Percentiles rank a stretch among this genome's conserved stretches.
Conservation (phyloP, 2,888 invertebrate species). For the Oasisia sp. region DNA sequence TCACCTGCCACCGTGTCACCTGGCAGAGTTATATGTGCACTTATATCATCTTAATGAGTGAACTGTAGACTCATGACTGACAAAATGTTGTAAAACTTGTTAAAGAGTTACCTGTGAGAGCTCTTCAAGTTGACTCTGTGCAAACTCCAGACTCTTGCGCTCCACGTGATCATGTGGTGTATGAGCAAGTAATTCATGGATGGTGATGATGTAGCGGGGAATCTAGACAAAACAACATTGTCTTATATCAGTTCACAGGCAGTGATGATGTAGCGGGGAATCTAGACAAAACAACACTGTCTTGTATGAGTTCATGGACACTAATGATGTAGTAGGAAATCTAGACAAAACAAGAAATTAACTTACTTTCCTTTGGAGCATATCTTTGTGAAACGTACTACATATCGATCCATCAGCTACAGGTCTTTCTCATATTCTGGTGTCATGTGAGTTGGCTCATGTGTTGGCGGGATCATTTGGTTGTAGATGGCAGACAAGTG, state of each 20-base stretch:
- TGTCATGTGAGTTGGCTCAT: no score
- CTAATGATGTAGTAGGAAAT: no score
- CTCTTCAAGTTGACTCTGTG: constrained; percentile 84
- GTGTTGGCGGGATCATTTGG: no score
- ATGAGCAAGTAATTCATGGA: constrained; percentile 89
- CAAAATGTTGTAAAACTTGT: constrained; percentile 26
- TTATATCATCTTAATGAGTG: neutral
- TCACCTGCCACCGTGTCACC: neutral
- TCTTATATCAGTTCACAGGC: constrained; percentile 81
- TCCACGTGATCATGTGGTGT: constrained; percentile 95
- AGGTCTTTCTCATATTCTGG: no score
- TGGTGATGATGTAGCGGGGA: constrained; percentile 89
- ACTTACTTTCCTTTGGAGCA: no score
- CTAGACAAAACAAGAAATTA: no score
- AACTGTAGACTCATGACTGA: neutral
- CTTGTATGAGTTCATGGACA: neutral
- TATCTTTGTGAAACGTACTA: no score
- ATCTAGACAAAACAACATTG: constrained; percentile 73
- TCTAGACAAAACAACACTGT: constrained; percentile 69
- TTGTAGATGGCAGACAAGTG: no score
- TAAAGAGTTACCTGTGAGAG: constrained; percentile 66
- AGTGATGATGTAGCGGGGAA: constrained; percentile 91
- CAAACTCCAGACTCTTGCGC: constrained; percentile 86
- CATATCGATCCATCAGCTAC: no score
- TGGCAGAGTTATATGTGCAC: neutral